Evolutionary conservation across 2,888 invertebrate genomes (phyloP).

Genomic region (Aleiodes testaceus): DNA sequence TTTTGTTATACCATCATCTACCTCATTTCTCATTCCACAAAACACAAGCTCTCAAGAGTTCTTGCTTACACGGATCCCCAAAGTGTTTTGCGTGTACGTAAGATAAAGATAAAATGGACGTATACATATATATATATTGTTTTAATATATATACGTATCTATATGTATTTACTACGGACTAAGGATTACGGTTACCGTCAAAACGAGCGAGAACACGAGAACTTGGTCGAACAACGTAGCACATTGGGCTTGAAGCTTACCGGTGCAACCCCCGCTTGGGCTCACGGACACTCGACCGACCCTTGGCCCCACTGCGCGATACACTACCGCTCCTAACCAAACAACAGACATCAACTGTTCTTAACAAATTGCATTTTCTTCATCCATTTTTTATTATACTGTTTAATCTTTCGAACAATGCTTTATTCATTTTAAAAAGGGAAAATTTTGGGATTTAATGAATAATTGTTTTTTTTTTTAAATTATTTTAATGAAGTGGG

Average conservation of each 20-base stretch:
- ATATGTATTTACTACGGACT: conserved; percentile 64
- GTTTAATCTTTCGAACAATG: background rate
- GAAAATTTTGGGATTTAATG: background rate
- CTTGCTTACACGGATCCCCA: conserved; percentile 31
- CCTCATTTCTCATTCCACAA: conserved; percentile 16
- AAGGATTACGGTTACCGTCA: conserved; percentile 70
- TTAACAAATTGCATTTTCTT: conserved; percentile 54
- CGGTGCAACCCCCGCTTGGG: conserved; percentile 72
- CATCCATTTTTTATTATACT: conserved; percentile 27
- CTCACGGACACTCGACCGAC: conserved; percentile 71
- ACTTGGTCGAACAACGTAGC: conserved; percentile 68
- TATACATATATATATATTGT: conserved; percentile 13
- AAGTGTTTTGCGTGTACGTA: conserved; percentile 44
- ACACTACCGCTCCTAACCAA: conserved; percentile 72
- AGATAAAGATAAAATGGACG: conserved; percentile 56
- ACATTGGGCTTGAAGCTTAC: conserved; percentile 71
- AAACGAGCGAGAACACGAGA: conserved; percentile 69
- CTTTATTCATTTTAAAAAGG: conserved; percentile 6
- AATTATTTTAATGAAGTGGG: too few relatives aligned
- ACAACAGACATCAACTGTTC: conserved; percentile 69
- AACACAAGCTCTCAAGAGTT: conserved; percentile 32
- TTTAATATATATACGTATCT: conserved; percentile 41
- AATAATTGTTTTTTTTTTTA: background rate
- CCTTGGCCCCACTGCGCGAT: conserved; percentile 72
- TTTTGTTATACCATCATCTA: conserved; percentile 10